Base-by-base conservation (phyloP, 1,140 invertebrate species). In the Thalassaphorura encarpata region DNA sequence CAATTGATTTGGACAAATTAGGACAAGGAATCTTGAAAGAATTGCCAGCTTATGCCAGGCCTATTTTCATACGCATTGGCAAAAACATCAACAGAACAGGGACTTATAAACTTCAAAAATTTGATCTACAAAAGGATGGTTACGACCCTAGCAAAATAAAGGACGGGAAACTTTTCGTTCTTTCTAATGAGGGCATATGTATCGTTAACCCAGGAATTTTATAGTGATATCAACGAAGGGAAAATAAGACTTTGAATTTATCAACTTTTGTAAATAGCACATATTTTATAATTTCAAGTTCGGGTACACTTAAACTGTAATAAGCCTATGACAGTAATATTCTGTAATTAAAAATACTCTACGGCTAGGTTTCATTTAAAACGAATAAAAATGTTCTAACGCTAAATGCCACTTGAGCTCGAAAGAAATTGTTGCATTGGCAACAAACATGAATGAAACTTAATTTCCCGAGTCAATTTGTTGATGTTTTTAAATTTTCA, bases 111-210 rank as follows among this genome's bases (percentile, higher is more conserved):
- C n/a, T 97, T 62, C 90, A 90, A 71, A 97, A 97, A 71, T 75
- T 84, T n/a, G 84, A 92, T 66, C 79, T 96, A 26, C 87, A 93
- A 70, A 86, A 87, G 66, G 87, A 96, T 69, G 89, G 88, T 13
- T 96, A 87, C 69, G 78, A 97, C 75, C 83, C 88, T 36, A 11
- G 33, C 33, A 36, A 36, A n/a, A n/a, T n/a, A n/a, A n/a, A n/a
- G n/a, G n/a, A n/a, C n/a, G 11, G 33, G n/a, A 11, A 11, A n/a
- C 33, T 11, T 36, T 11, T 36, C 11, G 11, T 36, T 36, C n/a
- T 36, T n/a, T 36, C 11, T 11, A 36, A 36, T 11, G 11, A 36
- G 33, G 33, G 33, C 11, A 11, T 36, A 36, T 36, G 33, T 36
- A 11, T 36, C n/a, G 33, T n/a, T 36, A 36, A n/a, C 11, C 33